Evolutionary conservation across 2,113 vertebrate species (phyloP).

Genomic region (Anoplopoma fimbria): DNA sequence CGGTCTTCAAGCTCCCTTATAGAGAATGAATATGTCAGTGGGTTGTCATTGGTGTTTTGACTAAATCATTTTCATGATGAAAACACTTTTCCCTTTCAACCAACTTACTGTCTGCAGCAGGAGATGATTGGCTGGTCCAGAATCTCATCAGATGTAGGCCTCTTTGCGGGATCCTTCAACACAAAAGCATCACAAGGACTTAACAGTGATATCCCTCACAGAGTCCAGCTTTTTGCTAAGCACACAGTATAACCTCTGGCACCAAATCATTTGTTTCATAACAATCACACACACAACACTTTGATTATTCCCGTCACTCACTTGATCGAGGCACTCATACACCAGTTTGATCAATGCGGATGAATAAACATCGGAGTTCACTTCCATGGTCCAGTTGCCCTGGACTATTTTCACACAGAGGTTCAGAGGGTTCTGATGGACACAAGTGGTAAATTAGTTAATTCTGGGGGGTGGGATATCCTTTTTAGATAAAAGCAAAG

Average conservation of each 20-base stretch:
- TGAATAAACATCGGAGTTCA: constrained; percentile 91
- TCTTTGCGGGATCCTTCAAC: constrained; percentile 92
- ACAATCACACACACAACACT: background rate
- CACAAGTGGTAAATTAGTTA: constrained; percentile 11
- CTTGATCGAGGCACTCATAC: constrained; percentile 93
- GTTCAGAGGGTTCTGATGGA: constrained; percentile 93
- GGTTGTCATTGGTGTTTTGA: background rate
- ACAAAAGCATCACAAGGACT: constrained; percentile 54
- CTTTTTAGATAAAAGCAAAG: background rate
- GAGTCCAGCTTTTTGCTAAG: background rate
- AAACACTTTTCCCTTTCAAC: background rate
- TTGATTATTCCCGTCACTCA: constrained; percentile 67
- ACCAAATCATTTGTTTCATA: background rate
- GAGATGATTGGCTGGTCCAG: constrained; percentile 89
- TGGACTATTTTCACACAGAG: constrained; percentile 99
- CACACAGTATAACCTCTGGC: background rate
- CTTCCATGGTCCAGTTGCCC: constrained; percentile 96
- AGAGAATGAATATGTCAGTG: constrained; percentile 19
- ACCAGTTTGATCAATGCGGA: constrained; percentile 91
- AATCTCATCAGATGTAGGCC: constrained; percentile 93
- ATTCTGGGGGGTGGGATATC: fast-evolving
- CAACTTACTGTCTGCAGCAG: constrained; percentile 88
- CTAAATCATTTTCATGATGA: background rate
- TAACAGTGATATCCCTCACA: background rate
- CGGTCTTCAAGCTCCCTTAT: constrained; percentile 93